A percentile compares a stretch with the other conserved stretches of the same genome.
phyloP scores from a whole-genome alignment of 1,140 invertebrate genomes.

The Parasteatoda tepidariorum region DNA sequence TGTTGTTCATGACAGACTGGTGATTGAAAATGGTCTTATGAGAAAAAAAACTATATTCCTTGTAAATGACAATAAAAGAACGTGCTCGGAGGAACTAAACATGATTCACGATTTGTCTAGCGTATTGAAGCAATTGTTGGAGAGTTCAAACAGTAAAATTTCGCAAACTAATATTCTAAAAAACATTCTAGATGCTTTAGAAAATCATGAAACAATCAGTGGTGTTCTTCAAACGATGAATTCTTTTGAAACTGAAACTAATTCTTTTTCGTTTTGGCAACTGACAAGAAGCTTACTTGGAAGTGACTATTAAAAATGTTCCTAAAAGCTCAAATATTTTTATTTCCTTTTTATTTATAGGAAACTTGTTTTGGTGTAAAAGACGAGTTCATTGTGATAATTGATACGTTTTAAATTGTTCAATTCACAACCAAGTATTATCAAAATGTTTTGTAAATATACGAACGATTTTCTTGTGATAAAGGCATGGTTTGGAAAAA shows the following conservation, averaged over 20 bases:
- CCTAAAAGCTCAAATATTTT: too few species aligned
- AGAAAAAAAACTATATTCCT: constrained; percentile 30
- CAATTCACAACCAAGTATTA: too few species aligned
- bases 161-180: not conserved
- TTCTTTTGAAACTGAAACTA: not conserved
- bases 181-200: not conserved
- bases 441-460: too few species aligned
- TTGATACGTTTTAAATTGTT: too few species aligned
- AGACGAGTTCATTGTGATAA: too few species aligned
- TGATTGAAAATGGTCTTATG: constrained; percentile 59
- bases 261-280: constrained; percentile 23
- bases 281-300: constrained; percentile 9
- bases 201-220: not conserved
- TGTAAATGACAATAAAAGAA: not conserved
- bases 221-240: not conserved
- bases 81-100: not conserved
- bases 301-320: too few species aligned
- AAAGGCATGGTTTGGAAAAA: too few species aligned
- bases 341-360: too few species aligned
- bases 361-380: too few species aligned
- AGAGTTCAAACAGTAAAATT: not conserved
- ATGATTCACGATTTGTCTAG: not conserved
- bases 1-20: constrained; percentile 42
- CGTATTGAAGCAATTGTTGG: constrained; percentile 6
- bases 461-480: too few species aligned